Conservation (phyloP, 2,888 invertebrate genomes). For the Suillia variegata region DNA sequence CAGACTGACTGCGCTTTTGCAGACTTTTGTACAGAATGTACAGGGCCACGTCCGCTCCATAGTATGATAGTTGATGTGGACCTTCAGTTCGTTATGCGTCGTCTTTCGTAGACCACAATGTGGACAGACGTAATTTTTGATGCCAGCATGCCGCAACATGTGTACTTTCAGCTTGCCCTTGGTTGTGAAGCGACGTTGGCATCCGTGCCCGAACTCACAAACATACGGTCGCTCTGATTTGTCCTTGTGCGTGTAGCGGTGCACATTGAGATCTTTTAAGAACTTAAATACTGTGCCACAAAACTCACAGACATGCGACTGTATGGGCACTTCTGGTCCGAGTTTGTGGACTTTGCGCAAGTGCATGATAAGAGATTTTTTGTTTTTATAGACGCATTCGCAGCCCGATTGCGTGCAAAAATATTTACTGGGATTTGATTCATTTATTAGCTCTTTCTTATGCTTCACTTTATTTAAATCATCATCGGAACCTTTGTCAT, state of each 20-base stretch:
- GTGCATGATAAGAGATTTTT: constrained; percentile 45
- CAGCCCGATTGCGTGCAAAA: constrained; percentile 41
- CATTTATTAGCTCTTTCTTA: too few relatives aligned
- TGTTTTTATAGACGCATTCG: constrained; percentile 43
- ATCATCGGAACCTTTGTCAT: too few relatives aligned
- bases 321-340: constrained; percentile 38
- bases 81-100: constrained; percentile 38
- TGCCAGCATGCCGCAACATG: constrained; percentile 41
- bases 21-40: constrained; percentile 36
- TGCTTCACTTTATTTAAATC: too few relatives aligned
- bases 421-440: constrained; percentile 33
- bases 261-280: constrained; percentile 43
- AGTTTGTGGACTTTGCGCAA: constrained; percentile 40
- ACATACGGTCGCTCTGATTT: constrained; percentile 36
- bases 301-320: constrained; percentile 49
- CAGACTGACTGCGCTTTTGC: constrained; percentile 37
- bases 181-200: constrained; percentile 34
- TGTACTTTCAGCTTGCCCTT: constrained; percentile 41
- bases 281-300: constrained; percentile 51
- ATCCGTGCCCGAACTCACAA: constrained; percentile 31
- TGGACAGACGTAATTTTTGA: constrained; percentile 41
- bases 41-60: constrained; percentile 39
- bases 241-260: constrained; percentile 47
- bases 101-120: constrained; percentile 43
- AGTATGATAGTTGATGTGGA: constrained; percentile 43